These are phyloP conservation scores for Drosophila arawakana DNA, from an alignment of 1,140 invertebrate species.

Conservation along the genomic window DNA sequence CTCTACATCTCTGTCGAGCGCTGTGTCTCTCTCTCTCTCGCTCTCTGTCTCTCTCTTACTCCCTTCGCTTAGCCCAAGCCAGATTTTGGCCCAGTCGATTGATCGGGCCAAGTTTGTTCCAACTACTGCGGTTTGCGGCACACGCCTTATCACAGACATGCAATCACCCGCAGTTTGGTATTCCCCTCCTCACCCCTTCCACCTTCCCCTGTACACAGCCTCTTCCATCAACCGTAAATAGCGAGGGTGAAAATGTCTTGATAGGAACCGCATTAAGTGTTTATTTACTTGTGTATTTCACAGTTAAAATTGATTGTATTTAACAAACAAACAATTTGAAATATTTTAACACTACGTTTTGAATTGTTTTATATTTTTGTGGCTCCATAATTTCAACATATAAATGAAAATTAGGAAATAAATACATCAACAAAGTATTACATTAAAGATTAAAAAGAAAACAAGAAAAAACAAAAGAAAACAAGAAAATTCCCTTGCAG, in stretches of 20 bases:
- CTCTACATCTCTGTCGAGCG: constrained; percentile 11
- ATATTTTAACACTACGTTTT: too few relatives aligned
- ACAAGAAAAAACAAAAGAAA: too few relatives aligned
- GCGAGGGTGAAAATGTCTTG: constrained; percentile 27
- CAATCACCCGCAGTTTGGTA: constrained; percentile 62
- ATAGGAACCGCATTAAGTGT: not conserved
- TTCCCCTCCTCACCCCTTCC: constrained; percentile 18
- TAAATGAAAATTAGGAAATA: too few relatives aligned
- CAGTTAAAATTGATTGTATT: not conserved
- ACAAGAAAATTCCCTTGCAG: too few relatives aligned
- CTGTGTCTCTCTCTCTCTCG: constrained; percentile 27
- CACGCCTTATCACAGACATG: constrained; percentile 77
- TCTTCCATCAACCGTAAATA: constrained; percentile 1
- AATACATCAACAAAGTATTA: too few relatives aligned
- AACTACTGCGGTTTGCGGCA: constrained; percentile 44
- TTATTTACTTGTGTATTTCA: not conserved
- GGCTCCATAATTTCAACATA: too few relatives aligned
- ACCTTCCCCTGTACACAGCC: not conserved
- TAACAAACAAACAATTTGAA: not conserved
- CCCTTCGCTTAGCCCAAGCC: not conserved
- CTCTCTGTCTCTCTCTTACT: constrained; percentile 5
- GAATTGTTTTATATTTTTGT: too few relatives aligned
- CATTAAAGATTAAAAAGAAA: too few relatives aligned
- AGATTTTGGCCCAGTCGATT: constrained; percentile 23
- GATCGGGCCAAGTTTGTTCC: constrained; percentile 23